Evolutionary conservation across 2,113 vertebrate genomes (phyloP).

Genomic region (Dryoscopus gambensis): DNA sequence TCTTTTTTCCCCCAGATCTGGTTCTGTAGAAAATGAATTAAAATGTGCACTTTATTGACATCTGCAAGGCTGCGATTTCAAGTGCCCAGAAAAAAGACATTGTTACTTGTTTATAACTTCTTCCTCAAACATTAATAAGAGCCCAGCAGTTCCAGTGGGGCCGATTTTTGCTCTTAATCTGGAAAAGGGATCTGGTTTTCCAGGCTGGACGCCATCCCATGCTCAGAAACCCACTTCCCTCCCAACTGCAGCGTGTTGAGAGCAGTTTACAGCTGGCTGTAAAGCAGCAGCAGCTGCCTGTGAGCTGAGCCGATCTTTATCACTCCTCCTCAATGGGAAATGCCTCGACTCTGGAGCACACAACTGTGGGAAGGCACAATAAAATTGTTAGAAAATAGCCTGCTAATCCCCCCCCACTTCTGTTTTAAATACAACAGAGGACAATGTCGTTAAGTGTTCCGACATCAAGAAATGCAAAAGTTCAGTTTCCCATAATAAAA

Average conservation of each 20-base stretch:
- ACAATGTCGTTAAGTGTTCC: not conserved
- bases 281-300: not conserved
- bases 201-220: not conserved
- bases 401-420: not conserved
- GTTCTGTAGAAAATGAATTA: not conserved
- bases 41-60: not conserved
- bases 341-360: not conserved
- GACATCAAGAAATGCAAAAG: not conserved
- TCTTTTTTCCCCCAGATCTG: not conserved
- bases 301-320: not conserved
- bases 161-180: not conserved
- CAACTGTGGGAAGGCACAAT: conserved; percentile 29
- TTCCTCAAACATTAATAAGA: not conserved
- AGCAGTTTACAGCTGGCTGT: not conserved
- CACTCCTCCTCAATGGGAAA: not conserved
- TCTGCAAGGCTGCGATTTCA: not conserved
- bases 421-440: not conserved
- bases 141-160: not conserved
- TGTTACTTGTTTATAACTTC: not conserved
- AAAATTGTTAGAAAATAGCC: not conserved
- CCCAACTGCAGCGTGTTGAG: not conserved
- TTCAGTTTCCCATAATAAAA: conserved; percentile 42
- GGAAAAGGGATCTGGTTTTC: not conserved
- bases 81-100: rapidly evolving
- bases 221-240: not conserved